Conservation (phyloP, 1,140 invertebrate species). For the Meteorus sp. region DNA sequence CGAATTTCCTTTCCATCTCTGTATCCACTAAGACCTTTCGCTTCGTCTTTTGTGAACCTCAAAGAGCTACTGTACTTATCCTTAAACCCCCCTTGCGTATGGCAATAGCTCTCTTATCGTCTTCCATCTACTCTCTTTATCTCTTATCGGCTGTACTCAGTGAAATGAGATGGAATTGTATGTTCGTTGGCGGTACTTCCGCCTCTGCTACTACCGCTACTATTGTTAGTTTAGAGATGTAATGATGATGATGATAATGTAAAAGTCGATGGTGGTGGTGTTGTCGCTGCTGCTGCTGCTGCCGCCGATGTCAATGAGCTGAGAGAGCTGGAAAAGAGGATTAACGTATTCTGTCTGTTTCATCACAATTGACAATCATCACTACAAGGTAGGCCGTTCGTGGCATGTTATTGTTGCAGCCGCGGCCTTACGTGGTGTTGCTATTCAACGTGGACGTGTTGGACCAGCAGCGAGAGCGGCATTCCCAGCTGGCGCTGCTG, state of each 20-base stretch:
- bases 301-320: slow-evolving; percentile 27
- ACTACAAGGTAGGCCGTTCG: slow-evolving; percentile 44
- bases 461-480: slow-evolving; percentile 63
- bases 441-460: slow-evolving; percentile 69
- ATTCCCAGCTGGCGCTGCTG: slow-evolving; percentile 72
- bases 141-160: not conserved
- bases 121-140: not conserved
- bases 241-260: no score
- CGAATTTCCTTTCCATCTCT: no score
- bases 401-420: slow-evolving; percentile 54
- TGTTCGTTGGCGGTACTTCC: slow-evolving; percentile 16
- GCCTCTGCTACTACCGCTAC: slow-evolving; percentile 14
- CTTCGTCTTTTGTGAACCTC: not conserved
- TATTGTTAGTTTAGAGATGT: no score
- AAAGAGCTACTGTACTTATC: not conserved
- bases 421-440: slow-evolving; percentile 68
- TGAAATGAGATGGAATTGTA: not conserved
- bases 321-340: slow-evolving; percentile 19
- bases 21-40: no score
- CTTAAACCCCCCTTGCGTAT: not conserved
- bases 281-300: slow-evolving; percentile 23
- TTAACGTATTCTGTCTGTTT: no score
- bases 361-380: slow-evolving; percentile 24
- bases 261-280: slow-evolving; percentile 1
- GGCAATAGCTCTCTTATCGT: not conserved